A percentile compares a stretch with the other conserved stretches of the same genome.
Conservation (phyloP, 2,113 vertebrate species). For the Phaethon lepturus region DNA sequence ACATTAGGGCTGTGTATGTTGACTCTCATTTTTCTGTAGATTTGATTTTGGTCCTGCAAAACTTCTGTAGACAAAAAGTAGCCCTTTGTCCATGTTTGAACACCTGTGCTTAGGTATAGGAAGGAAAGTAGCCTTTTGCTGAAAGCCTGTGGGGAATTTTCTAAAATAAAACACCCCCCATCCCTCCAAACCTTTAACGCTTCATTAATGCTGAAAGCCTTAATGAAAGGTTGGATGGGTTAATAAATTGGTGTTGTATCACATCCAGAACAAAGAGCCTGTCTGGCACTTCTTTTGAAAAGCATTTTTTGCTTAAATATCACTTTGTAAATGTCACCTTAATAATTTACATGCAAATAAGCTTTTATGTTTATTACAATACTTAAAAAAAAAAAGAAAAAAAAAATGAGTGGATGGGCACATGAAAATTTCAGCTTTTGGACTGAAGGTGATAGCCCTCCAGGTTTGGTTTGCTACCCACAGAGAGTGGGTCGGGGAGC, state of each 20-base stretch:
- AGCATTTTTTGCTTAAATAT: not conserved
- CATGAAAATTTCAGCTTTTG: constrained; percentile 25
- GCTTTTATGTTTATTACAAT: not conserved
- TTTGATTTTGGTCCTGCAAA: not conserved
- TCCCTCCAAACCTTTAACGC: not conserved
- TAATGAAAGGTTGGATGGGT: not conserved
- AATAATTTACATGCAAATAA: constrained; percentile 40
- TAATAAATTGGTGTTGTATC: not conserved
- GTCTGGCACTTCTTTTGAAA: not conserved
- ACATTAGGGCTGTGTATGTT: not conserved
- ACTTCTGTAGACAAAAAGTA: not conserved
- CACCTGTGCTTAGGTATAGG: not conserved
- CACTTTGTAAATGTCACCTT: constrained; percentile 1
- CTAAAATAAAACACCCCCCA: not conserved
- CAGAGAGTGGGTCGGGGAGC: not conserved
- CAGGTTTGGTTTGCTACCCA: not conserved
- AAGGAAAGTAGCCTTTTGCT: not conserved
- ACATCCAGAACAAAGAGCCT: not conserved
- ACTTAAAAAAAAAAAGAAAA: not conserved
- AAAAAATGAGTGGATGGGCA: not conserved
- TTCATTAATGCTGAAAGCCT: no score
- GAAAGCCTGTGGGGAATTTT: not conserved
- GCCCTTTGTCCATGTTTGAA: not conserved
- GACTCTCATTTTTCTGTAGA: not conserved
- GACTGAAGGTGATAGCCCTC: not conserved